These are phyloP conservation scores for Phlogophora meticulosa DNA, from an alignment of 2,888 invertebrate species.

Conservation along the genomic window DNA sequence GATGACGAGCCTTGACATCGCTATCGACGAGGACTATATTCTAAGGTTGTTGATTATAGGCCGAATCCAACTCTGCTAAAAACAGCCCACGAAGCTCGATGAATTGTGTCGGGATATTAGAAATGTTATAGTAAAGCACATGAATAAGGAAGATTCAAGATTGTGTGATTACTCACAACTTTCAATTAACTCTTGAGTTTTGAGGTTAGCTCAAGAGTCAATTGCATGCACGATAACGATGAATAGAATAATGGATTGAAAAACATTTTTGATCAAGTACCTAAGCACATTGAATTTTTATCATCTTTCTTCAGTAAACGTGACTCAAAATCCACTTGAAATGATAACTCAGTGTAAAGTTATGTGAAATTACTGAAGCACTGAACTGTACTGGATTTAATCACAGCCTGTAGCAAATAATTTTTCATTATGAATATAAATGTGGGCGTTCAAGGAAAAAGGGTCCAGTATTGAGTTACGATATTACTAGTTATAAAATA, in stretches of 20 bases:
- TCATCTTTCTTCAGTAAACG: not conserved
- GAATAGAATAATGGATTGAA: not conserved
- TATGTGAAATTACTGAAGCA: not conserved
- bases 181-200: conserved; percentile 24
- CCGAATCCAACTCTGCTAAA: too few relatives aligned
- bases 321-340: conserved; percentile 1
- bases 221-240: conserved; percentile 20
- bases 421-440: too few relatives aligned
- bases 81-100: too few relatives aligned
- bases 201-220: not conserved
- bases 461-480: too few relatives aligned
- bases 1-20: too few relatives aligned
- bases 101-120: too few relatives aligned
- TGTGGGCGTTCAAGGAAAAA: too few relatives aligned
- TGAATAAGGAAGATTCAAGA: not conserved
- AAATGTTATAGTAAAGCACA: too few relatives aligned
- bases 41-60: too few relatives aligned
- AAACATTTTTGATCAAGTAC: not conserved
- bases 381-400: not conserved
- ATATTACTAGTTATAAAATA: too few relatives aligned
- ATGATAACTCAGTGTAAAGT: not conserved
- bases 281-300: not conserved
- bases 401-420: too few relatives aligned
- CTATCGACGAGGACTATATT: too few relatives aligned
- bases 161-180: conserved; percentile 21